A percentile compares a stretch with the other conserved stretches of the same genome.
phyloP scores from a whole-genome alignment of 2,113 vertebrate species.

The Trochalopteron elliotii region DNA sequence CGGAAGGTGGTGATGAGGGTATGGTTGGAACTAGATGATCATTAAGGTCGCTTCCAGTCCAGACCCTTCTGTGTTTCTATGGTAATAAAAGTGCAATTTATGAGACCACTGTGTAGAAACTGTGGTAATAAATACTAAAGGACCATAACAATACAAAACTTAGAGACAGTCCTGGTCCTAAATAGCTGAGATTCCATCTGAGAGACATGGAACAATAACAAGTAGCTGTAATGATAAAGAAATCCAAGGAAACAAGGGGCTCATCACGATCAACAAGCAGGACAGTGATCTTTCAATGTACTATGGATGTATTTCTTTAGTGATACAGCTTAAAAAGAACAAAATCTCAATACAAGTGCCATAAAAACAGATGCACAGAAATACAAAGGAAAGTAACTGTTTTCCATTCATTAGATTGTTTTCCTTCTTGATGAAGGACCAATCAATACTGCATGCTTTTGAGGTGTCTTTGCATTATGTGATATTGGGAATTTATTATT shows the following conservation, averaged over 20 bases:
- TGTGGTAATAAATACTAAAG: background rate
- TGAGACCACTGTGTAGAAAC: background rate
- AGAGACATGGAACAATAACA: background rate
- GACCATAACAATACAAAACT: background rate
- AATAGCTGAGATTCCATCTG: background rate
- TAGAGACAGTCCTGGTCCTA: background rate
- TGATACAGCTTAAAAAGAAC: background rate
- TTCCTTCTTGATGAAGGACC: background rate
- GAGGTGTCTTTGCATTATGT: background rate
- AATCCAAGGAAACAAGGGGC: background rate
- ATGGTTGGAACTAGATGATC: background rate
- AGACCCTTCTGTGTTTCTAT: background rate
- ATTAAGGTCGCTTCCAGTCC: background rate
- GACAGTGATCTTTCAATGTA: background rate
- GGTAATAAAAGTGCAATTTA: background rate
- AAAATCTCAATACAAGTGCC: background rate
- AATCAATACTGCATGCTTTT: background rate
- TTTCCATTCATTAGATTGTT: background rate
- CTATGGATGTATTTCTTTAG: background rate
- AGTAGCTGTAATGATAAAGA: background rate
- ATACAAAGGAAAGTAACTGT: background rate
- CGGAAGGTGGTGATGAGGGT: background rate
- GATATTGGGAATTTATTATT: background rate
- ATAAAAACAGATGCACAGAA: background rate
- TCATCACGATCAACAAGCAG: background rate